phyloP scores from a whole-genome alignment of 2,113 vertebrate genomes.

The Scatophagus argus region DNA sequence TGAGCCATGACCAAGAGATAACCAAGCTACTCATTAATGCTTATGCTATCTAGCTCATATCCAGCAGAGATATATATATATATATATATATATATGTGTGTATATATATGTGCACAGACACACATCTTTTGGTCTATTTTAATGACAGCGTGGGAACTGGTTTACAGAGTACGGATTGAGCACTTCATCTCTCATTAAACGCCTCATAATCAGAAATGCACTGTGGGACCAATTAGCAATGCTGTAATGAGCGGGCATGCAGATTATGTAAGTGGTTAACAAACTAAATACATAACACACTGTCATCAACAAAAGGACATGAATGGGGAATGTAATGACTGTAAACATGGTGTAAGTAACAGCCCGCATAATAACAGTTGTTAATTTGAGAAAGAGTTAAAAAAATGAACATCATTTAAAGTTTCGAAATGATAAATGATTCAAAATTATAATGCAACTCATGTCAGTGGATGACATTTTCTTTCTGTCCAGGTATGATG shows the following conservation, averaged over 20 bases:
- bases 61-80: no score
- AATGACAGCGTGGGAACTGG: conserved; percentile 24
- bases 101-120: no score
- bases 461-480: not conserved
- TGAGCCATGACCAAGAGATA: no score
- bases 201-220: conserved; percentile 52
- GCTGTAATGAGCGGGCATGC: conserved; percentile 18
- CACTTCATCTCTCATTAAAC: conserved; percentile 54
- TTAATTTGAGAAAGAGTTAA: no score
- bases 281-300: conserved; percentile 11
- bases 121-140: conserved; percentile 1
- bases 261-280: conserved; percentile 52
- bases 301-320: conserved; percentile 34
- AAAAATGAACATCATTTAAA: not conserved
- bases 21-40: no score
- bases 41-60: no score
- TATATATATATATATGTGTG: no score
- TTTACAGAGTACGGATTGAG: conserved; percentile 32
- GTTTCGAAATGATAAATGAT: not conserved
- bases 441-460: not conserved
- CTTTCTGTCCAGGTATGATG: not conserved
- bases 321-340: not conserved
- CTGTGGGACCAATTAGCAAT: conserved; percentile 74
- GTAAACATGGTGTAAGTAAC: not conserved
- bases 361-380: not conserved